These are phyloP conservation scores for Agrypnia vestita DNA, from an alignment of 1,140 invertebrate genomes.

Conservation along the genomic window DNA sequence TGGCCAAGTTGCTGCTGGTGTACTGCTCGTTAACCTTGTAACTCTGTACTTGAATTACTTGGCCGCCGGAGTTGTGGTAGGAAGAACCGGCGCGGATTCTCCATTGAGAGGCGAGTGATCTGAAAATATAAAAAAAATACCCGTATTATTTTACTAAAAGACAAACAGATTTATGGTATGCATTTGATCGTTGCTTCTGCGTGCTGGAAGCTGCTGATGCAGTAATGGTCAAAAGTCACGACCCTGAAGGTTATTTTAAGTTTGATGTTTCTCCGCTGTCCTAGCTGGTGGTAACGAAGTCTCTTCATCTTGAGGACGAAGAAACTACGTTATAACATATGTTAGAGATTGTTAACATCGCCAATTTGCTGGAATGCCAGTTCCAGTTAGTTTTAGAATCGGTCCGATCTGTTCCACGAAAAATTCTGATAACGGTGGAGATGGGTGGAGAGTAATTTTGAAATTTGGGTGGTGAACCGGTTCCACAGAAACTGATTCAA, in stretches of 20 bases:
- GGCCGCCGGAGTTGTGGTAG: constrained; percentile 50
- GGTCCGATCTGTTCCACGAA: no score
- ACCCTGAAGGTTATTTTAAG: not conserved
- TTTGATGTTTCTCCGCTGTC: not conserved
- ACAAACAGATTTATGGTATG: not conserved
- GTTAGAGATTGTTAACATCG: no score
- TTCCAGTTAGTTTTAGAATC: no score
- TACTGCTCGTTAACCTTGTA: constrained; percentile 41
- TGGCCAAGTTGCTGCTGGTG: constrained; percentile 36
- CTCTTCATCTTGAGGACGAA: no score
- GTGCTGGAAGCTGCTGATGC: not conserved
- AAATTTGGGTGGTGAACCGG: no score
- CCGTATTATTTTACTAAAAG: not conserved
- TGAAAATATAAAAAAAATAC: constrained; percentile 1
- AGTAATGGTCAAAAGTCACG: not conserved
- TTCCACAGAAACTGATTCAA: no score
- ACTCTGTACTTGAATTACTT: constrained; percentile 45
- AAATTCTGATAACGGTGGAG: no score
- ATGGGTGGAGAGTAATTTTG: no score
- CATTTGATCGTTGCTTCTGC: not conserved
- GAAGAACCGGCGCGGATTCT: constrained; percentile 52
- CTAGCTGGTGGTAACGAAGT: no score
- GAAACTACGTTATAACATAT: no score
- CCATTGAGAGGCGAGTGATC: constrained; percentile 34
- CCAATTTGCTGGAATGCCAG: no score